Evolutionary conservation across 1,140 invertebrate genomes (phyloP).

Genomic region (Sipha flava): DNA sequence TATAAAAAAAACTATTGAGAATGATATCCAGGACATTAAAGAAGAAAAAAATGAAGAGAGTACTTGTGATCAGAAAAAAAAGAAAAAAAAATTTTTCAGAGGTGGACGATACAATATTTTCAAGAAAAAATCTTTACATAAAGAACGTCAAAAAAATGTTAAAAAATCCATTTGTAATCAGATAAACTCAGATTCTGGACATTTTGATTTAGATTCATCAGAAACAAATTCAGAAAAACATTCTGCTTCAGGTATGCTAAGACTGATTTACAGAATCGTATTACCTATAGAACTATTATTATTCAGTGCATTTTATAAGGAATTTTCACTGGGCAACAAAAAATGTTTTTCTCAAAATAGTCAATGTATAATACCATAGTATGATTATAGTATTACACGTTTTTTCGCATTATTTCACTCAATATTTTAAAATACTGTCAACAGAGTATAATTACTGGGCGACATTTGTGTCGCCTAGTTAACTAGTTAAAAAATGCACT

Average conservation of each 20-base stretch:
- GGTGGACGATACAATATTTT: slow-evolving; percentile 27
- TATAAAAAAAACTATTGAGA: background rate
- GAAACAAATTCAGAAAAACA: slow-evolving; percentile 21
- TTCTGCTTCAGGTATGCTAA: slow-evolving; percentile 11
- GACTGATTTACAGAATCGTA: background rate
- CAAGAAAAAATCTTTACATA: slow-evolving; percentile 12
- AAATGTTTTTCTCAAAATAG: too few relatives aligned
- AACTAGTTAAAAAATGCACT: too few relatives aligned
- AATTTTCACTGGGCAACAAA: too few relatives aligned
- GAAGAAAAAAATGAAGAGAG: background rate
- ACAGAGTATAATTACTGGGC: too few relatives aligned
- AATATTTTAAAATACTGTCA: too few relatives aligned
- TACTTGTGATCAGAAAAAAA: slow-evolving; percentile 15
- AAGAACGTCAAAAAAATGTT: background rate
- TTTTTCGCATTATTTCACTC: too few relatives aligned
- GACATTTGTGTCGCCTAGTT: too few relatives aligned
- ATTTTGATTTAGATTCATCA: background rate
- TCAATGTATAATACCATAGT: too few relatives aligned
- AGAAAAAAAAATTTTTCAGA: slow-evolving; percentile 2
- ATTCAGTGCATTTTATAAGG: too few relatives aligned
- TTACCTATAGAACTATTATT: too few relatives aligned
- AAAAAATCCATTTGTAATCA: background rate
- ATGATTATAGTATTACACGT: too few relatives aligned
- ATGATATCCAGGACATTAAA: background rate
- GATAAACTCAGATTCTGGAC: background rate